A percentile compares a stretch with the other conserved stretches of the same genome.
These are phyloP conservation scores for Melitaea cinxia DNA, from an alignment of 1,140 invertebrate species.

Conservation along the genomic window DNA sequence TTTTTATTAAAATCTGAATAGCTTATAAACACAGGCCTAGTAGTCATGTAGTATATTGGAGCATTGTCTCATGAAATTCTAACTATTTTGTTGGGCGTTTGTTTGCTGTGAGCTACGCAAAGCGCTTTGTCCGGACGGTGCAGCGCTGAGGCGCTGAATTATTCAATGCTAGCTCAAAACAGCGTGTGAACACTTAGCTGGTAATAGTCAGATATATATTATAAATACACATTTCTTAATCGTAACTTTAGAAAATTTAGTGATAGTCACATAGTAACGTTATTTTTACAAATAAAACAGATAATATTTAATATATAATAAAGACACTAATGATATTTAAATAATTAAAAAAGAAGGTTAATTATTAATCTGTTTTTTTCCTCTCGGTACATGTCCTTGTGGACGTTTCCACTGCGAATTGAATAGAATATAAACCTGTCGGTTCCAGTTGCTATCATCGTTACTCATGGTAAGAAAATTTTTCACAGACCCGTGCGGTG, in stretches of 20 bases:
- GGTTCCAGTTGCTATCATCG: too few species aligned
- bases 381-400: too few species aligned
- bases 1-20: not conserved
- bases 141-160: constrained; percentile 14
- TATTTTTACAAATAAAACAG: too few species aligned
- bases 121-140: constrained; percentile 13
- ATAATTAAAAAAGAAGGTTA: too few species aligned
- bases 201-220: not conserved
- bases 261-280: too few species aligned
- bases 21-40: constrained; percentile 3
- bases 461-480: too few species aligned
- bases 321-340: too few species aligned
- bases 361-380: too few species aligned
- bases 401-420: too few species aligned
- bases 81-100: constrained; percentile 21
- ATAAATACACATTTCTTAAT: not conserved
- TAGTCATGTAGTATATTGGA: constrained; percentile 12
- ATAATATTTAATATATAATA: too few species aligned
- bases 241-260: not conserved
- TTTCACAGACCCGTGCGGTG: too few species aligned
- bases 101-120: constrained; percentile 17
- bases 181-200: not conserved
- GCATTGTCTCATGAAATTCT: constrained; percentile 17
- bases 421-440: too few species aligned
- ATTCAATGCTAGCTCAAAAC: constrained; percentile 25